Percentiles rank a stretch among this genome's conserved stretches.
These are phyloP conservation scores for Osmerus eperlanus DNA, from an alignment of 2,113 vertebrate species.

Conservation along the genomic window DNA sequence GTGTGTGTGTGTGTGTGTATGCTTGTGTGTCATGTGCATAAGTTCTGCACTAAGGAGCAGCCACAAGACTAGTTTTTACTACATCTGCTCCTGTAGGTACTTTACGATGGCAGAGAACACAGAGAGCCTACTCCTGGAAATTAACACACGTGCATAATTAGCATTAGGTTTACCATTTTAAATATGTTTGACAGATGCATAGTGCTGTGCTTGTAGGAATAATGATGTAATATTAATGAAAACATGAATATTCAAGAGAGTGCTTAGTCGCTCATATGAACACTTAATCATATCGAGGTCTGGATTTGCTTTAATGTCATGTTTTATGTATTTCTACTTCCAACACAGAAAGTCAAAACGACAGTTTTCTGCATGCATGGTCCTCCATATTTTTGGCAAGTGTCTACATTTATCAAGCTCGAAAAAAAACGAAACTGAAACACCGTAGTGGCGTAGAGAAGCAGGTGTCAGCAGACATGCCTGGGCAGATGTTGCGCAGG, in stretches of 20 bases:
- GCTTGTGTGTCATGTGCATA: neutral
- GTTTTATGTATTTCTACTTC: neutral
- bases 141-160: neutral
- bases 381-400: too few relatives aligned
- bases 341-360: neutral
- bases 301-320: neutral
- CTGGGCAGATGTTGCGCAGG: neutral
- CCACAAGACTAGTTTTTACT: neutral
- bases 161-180: neutral
- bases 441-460: too few relatives aligned
- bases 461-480: too few relatives aligned
- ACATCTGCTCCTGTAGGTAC: too few relatives aligned
- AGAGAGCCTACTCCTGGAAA: too few relatives aligned
- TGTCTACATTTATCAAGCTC: too few relatives aligned
- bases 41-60: neutral
- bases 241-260: neutral
- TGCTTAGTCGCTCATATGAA: neutral
- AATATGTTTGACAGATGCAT: neutral
- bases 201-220: neutral
- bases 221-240: conserved; percentile 4
- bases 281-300: neutral
- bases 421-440: too few relatives aligned
- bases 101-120: too few relatives aligned
- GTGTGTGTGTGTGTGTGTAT: neutral
- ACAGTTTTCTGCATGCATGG: too few relatives aligned